These are phyloP conservation scores for Lymantria monacha DNA, from an alignment of 2,888 invertebrate genomes.

Conservation along the genomic window DNA sequence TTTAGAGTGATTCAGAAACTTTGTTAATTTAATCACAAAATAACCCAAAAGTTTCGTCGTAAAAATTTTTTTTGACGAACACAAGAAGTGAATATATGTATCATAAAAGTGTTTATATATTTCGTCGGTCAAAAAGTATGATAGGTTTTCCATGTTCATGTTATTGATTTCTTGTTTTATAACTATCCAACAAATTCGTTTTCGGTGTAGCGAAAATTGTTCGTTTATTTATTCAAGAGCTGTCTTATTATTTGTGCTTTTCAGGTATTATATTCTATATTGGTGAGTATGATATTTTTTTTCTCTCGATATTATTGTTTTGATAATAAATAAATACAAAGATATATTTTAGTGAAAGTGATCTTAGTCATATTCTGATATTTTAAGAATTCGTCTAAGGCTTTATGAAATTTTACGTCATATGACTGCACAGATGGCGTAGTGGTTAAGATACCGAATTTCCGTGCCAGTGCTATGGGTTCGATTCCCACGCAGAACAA, in stretches of 20 bases:
- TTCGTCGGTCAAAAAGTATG: slow-evolving; percentile 13
- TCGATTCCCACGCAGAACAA: too few relatives aligned
- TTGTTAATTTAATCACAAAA: slow-evolving; percentile 36
- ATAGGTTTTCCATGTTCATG: slow-evolving; percentile 32
- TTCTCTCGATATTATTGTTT: neutral
- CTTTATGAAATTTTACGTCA: too few relatives aligned
- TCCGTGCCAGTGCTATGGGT: too few relatives aligned
- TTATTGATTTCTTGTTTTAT: slow-evolving; percentile 6
- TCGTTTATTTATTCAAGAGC: neutral
- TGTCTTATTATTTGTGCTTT: neutral
- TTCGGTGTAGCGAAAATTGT: slow-evolving; percentile 1
- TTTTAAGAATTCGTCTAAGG: too few relatives aligned
- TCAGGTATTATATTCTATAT: neutral
- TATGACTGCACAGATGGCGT: too few relatives aligned
- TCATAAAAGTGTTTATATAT: slow-evolving; percentile 6
- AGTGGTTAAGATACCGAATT: too few relatives aligned
- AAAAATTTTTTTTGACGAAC: slow-evolving; percentile 22
- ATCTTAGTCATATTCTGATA: too few relatives aligned
- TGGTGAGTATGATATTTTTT: neutral
- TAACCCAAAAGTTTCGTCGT: slow-evolving; percentile 29
- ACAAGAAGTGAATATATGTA: slow-evolving; percentile 6
- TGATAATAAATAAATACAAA: neutral
- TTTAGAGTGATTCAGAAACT: slow-evolving; percentile 19
- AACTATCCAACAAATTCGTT: slow-evolving; percentile 5
- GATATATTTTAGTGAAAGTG: neutral